These are phyloP conservation scores for Sebastes miniatus DNA, from an alignment of 2,797 vertebrate species.

Conservation along the genomic window DNA sequence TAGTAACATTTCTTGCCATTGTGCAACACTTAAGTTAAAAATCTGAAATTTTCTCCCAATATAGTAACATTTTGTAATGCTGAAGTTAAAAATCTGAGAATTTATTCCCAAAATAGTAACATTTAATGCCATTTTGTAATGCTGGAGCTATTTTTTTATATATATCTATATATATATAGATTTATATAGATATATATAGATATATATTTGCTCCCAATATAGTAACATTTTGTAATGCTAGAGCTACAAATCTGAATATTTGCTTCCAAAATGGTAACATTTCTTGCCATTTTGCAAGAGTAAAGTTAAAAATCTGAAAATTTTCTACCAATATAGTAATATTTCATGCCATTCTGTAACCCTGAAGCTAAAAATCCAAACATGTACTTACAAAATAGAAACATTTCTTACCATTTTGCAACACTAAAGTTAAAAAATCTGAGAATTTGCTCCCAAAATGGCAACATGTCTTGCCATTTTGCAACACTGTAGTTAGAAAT, in stretches of 20 bases:
- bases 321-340: not conserved
- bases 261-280: not conserved
- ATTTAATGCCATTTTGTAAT: rapidly evolving
- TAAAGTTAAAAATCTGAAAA: not conserved
- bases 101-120: rapidly evolving
- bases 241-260: too few species aligned
- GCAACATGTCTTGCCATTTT: rapidly evolving
- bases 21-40: rapidly evolving
- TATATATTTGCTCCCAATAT: too few species aligned
- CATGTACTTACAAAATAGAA: not conserved
- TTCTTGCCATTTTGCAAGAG: not conserved
- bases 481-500: rapidly evolving
- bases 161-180: too few species aligned
- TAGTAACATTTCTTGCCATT: not conserved
- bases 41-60: not conserved
- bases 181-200: rapidly evolving
- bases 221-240: not conserved
- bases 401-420: not conserved
- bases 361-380: too few species aligned
- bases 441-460: not conserved
- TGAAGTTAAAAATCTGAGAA: not conserved
- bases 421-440: not conserved
- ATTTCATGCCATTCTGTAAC: not conserved
- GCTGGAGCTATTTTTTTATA: not conserved
- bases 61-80: not conserved